Conservation (phyloP, 2,797 vertebrate genomes). For the Macropodus opercularis region DNA sequence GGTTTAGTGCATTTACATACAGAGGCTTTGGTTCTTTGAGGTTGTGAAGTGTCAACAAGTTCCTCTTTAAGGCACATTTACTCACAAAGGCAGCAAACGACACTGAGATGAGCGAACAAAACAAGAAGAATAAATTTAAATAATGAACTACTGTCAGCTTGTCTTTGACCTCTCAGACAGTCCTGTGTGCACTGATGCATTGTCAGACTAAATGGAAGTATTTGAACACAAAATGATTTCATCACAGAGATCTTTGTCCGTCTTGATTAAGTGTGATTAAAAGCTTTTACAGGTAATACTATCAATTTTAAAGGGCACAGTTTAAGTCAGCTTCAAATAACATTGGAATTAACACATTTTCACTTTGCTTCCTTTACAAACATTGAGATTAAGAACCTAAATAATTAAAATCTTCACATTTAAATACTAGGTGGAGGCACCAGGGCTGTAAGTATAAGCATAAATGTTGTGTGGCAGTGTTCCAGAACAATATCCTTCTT, state of each 20-base stretch:
- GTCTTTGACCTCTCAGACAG: slow-evolving; percentile 25
- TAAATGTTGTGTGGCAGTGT: slow-evolving; percentile 2
- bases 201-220: slow-evolving; percentile 7
- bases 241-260: slow-evolving; percentile 47
- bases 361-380: neutral
- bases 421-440: neutral
- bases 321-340: neutral
- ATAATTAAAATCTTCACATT: neutral
- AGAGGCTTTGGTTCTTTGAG: neutral
- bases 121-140: slow-evolving; percentile 1
- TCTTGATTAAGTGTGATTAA: slow-evolving; percentile 44
- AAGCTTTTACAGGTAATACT: slow-evolving; percentile 1
- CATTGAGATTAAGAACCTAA: neutral
- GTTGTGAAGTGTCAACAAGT: slow-evolving; percentile 1
- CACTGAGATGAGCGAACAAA: neutral
- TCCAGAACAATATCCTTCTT: slow-evolving; percentile 65
- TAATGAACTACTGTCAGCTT: slow-evolving; percentile 7
- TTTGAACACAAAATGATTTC: slow-evolving; percentile 44
- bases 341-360: neutral
- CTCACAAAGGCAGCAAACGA: slow-evolving; percentile 3
- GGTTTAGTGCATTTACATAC: slow-evolving; percentile 12
- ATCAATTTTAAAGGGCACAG: slow-evolving; percentile 16
- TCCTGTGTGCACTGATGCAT: slow-evolving; percentile 16
- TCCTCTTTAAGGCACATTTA: neutral
- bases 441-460: neutral